A percentile compares a stretch with the other conserved stretches of the same genome.
Evolutionary conservation across 2,888 invertebrate species (phyloP).

Genomic region (Drosophila differens): DNA sequence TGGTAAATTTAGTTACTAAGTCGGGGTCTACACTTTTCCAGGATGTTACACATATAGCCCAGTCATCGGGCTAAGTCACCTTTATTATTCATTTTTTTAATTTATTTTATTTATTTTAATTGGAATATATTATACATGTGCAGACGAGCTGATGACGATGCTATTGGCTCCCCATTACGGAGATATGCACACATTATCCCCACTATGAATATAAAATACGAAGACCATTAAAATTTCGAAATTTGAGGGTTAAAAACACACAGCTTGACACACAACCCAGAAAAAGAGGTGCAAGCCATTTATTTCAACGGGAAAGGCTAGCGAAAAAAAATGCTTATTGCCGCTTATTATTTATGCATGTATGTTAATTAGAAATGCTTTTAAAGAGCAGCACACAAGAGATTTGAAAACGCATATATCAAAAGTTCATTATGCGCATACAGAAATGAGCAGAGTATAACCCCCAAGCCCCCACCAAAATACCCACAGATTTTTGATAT

Average conservation of each 20-base stretch:
- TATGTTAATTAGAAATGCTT: constrained; percentile 81
- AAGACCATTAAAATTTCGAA: not conserved
- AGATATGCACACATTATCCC: not conserved
- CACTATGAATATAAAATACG: constrained; percentile 36
- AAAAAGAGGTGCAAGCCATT: constrained; percentile 67
- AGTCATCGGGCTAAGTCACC: not conserved
- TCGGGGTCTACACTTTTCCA: not conserved
- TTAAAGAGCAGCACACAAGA: constrained; percentile 72
- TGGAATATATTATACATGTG: not conserved
- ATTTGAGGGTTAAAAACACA: constrained; percentile 8
- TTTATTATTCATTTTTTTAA: not conserved
- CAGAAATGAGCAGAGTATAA: constrained; percentile 54
- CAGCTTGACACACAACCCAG: constrained; percentile 6
- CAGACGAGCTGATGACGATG: too few relatives aligned
- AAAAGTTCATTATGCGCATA: constrained; percentile 77
- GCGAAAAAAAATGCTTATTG: constrained; percentile 45
- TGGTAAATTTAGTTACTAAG: not conserved
- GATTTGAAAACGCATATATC: constrained; percentile 79
- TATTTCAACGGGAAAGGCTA: constrained; percentile 46
- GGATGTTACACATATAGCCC: not conserved
- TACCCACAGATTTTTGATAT: constrained; percentile 74
- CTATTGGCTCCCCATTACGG: not conserved
- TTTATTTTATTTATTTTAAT: not conserved
- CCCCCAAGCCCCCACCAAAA: constrained; percentile 42
- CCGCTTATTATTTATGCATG: constrained; percentile 74